Percentiles rank a stretch among this genome's conserved stretches.
These are phyloP conservation scores for Propithecus coquereli DNA, from an alignment of 2,113 vertebrate genomes.

Conservation along the genomic window DNA sequence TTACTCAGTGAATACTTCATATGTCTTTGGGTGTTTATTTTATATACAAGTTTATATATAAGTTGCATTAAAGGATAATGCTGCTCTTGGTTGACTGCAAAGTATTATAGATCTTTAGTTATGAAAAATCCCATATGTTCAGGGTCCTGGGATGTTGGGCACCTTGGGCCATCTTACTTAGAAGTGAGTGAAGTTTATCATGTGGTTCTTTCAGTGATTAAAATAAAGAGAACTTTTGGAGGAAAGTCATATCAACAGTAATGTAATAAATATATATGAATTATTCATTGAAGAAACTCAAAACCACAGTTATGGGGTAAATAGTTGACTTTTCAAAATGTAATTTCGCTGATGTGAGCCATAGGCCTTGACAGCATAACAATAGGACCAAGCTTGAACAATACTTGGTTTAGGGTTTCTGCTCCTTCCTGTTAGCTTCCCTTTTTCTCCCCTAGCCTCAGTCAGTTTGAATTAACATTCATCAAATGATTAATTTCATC, in stretches of 20 bases:
- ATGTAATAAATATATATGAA: not conserved
- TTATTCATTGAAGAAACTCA: constrained; percentile 30
- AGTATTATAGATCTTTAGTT: not conserved
- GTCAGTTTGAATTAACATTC: not conserved
- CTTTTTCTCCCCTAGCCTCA: not conserved
- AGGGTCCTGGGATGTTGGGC: not conserved
- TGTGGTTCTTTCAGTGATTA: not conserved
- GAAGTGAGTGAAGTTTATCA: not conserved
- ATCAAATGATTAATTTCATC: constrained; percentile 5
- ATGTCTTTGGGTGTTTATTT: not conserved
- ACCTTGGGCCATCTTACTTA: not conserved
- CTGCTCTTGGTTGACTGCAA: not conserved
- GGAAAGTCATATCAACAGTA: not conserved
- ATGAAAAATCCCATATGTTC: not conserved
- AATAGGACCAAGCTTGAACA: not conserved
- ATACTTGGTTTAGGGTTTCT: not conserved
- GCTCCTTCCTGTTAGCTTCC: not conserved
- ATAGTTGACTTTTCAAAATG: not conserved
- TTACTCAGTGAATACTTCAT: not conserved
- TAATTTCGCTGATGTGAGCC: not conserved
- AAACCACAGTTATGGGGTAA: not conserved
- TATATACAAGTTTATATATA: not conserved
- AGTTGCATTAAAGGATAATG: not conserved
- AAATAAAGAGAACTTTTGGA: constrained; percentile 37
- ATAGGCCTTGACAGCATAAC: not conserved